Evolutionary conservation across 2,888 invertebrate species (phyloP).

Genomic region (Sisyra nigra): DNA sequence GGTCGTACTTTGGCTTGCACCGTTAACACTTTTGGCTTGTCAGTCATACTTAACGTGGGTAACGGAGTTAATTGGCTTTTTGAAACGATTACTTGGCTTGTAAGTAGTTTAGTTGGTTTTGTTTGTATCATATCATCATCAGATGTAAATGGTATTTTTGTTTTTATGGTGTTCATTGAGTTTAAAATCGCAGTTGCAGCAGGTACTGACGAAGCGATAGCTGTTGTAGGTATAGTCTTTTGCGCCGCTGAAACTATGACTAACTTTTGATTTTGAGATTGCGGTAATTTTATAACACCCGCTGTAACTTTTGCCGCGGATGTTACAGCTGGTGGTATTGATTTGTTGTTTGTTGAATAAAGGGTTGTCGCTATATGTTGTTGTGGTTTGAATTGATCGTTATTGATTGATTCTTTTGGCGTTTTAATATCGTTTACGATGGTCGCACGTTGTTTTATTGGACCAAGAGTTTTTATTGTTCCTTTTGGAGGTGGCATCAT

Average conservation of each 20-base stretch:
- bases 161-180: constrained; percentile 17
- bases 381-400: not conserved
- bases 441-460: constrained; percentile 2
- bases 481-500: constrained; percentile 6
- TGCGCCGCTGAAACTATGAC: constrained; percentile 27
- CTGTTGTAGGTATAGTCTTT: constrained; percentile 23
- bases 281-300: constrained; percentile 9
- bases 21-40: constrained; percentile 25
- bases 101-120: constrained; percentile 9
- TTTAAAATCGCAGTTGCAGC: constrained; percentile 25
- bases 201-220: constrained; percentile 24
- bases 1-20: constrained; percentile 13
- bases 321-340: constrained; percentile 18
- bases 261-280: constrained; percentile 22
- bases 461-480: constrained; percentile 3
- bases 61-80: constrained; percentile 8
- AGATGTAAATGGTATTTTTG: constrained; percentile 12
- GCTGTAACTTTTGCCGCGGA: constrained; percentile 19
- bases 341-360: not conserved
- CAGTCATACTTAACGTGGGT: constrained; percentile 14
- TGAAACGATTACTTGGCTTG: constrained; percentile 8
- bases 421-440: not conserved
- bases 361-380: not conserved
- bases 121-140: constrained; percentile 9
- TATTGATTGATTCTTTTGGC: too few species aligned